These are phyloP conservation scores for Scopus umbretta DNA, from an alignment of 2,113 vertebrate species.

Conservation along the genomic window DNA sequence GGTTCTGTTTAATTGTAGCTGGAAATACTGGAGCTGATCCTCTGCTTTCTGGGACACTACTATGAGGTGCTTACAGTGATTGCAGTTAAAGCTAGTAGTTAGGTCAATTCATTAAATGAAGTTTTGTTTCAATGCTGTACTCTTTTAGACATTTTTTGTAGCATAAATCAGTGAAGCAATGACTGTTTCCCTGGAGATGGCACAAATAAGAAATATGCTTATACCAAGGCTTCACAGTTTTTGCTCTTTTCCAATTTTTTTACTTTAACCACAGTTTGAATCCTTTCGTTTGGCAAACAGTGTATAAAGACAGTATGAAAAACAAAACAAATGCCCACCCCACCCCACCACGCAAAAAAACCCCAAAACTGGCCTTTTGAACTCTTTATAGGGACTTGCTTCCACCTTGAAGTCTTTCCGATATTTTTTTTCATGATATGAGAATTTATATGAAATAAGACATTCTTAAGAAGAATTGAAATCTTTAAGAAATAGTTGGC, in stretches of 20 bases:
- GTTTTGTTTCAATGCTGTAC: neutral
- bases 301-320: neutral
- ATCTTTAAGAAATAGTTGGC: neutral
- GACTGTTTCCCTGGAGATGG: neutral
- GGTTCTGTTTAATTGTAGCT: neutral
- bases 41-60: neutral
- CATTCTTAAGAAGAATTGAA: neutral
- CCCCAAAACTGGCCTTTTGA: neutral
- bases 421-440: neutral
- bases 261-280: neutral
- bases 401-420: neutral
- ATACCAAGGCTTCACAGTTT: neutral
- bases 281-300: neutral
- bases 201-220: neutral
- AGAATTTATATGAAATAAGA: neutral
- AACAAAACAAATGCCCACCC: neutral
- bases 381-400: neutral
- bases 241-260: neutral
- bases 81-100: neutral
- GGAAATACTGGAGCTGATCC: neutral
- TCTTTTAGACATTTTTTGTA: neutral
- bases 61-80: neutral
- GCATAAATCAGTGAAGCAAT: neutral
- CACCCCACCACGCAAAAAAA: too few species aligned
- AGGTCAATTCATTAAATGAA: neutral